Conservation (phyloP, 1,140 invertebrate genomes). For the Muscidifurax raptorellus region DNA sequence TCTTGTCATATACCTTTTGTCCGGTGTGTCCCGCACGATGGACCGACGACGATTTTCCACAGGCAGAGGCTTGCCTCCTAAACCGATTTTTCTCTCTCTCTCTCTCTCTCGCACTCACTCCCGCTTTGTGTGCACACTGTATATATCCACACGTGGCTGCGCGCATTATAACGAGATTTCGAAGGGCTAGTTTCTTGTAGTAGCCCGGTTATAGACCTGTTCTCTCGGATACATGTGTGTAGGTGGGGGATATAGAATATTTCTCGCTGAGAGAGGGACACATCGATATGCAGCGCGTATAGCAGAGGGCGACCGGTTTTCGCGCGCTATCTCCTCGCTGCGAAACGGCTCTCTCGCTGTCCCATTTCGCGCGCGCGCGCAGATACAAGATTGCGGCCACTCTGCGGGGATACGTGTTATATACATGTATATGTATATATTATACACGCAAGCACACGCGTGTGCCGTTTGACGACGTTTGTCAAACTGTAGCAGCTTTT, state of each 20-base stretch:
- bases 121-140: background rate
- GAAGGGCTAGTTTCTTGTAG: background rate
- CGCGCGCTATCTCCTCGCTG: background rate
- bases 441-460: background rate
- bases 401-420: background rate
- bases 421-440: background rate
- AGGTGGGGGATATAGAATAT: background rate
- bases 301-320: background rate
- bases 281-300: background rate
- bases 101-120: background rate
- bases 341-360: background rate
- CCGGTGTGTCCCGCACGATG: constrained; percentile 50
- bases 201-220: background rate
- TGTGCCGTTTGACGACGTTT: background rate
- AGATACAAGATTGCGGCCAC: background rate
- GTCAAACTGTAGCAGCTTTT: background rate
- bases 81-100: background rate
- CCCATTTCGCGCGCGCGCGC: background rate
- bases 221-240: background rate
- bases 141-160: background rate
- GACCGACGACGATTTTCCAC: constrained; percentile 52
- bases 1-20: constrained; percentile 70
- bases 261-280: background rate
- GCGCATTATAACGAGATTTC: constrained; percentile 1
- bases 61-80: background rate